Percentiles rank a stretch among this genome's conserved stretches.
Evolutionary conservation across 1,140 invertebrate species (phyloP).

Genomic region (Lepidurus apus): DNA sequence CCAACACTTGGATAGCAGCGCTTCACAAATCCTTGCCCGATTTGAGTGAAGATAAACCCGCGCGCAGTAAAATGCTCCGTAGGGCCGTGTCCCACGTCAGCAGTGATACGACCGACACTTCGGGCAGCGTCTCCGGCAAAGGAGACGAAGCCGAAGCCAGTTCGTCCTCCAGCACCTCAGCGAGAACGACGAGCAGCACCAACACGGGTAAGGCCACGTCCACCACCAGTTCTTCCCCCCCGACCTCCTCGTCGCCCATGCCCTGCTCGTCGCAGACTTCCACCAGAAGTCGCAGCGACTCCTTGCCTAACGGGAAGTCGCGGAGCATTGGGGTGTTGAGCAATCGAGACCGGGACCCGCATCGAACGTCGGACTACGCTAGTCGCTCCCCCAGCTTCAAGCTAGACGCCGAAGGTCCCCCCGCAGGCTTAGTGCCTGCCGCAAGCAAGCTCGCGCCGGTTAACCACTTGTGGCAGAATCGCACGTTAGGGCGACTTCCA

Average conservation of each 20-base stretch:
- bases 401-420: slow-evolving; percentile 31
- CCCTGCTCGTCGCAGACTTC: slow-evolving; percentile 34
- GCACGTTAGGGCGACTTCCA: neutral
- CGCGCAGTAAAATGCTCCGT: slow-evolving; percentile 29
- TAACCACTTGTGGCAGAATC: neutral
- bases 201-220: slow-evolving; percentile 40
- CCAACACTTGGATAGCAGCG: slow-evolving; percentile 35
- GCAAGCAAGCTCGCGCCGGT: neutral
- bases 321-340: slow-evolving; percentile 22
- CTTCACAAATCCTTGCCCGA: slow-evolving; percentile 80
- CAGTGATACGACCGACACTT: slow-evolving; percentile 33
- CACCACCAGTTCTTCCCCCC: slow-evolving; percentile 39
- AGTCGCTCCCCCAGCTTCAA: slow-evolving; percentile 38
- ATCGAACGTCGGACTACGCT: slow-evolving; percentile 37
- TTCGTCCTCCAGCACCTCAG: slow-evolving; percentile 31
- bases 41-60: slow-evolving; percentile 46
- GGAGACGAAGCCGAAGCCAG: slow-evolving; percentile 20
- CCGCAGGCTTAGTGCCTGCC: neutral
- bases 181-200: slow-evolving; percentile 44
- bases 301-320: slow-evolving; percentile 34
- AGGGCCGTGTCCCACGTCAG: slow-evolving; percentile 33
- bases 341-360: slow-evolving; percentile 29
- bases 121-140: slow-evolving; percentile 33
- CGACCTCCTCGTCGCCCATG: slow-evolving; percentile 33
- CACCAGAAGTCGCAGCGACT: slow-evolving; percentile 34